Evolutionary conservation across 2,797 vertebrate genomes (phyloP), one percentile per base, ranked within the genome.

Genomic region (Chelon labrosus): DNA sequence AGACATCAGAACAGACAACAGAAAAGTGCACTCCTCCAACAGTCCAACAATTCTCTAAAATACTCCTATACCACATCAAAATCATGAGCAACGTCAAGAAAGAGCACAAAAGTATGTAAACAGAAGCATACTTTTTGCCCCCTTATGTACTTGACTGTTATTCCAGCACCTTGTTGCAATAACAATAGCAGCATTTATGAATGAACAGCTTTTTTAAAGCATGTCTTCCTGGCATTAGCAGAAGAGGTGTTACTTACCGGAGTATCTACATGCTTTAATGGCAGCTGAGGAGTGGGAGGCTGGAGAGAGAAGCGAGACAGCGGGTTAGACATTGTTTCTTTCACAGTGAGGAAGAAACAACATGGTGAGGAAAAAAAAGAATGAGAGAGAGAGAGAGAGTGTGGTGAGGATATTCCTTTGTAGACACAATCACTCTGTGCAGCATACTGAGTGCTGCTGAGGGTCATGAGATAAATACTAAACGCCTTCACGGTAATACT

Each of bases 261-360:
- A 35, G 92, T 93, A 72, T 93, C 92, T 90, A 93, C 92, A 92
- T 93, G 92, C 89, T 93, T 93, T 80, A 93, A 82, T 52, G 91
- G 85, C 86, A 93, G 89, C 87, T 93, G 91, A 61, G 91, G 92
- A 88, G 92, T 93, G 54, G 89, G 86, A 80, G 91, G 92, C 91
- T 92, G 88, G 16, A 79, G 85, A 75, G 77, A 86, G 7, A 90
- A 86, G 75, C 10, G 38, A 89, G 63, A 90, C 57, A 89, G 49
- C 1, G 42, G 68, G 75, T 90, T 83, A 89, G 84, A 82, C 73
- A 70, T 76, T 80, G 68, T 85, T 75, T 89, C 69, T 65, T 65
- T 84, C 77, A 69, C 80, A 31, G 9, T 0, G 39, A 76, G 68
- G 68, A 71, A 76, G 81, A 87, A 81, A 88, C 82, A 88, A 79